These are phyloP conservation scores for Escarpia spicata DNA, from an alignment of 2,888 invertebrate genomes.

Conservation along the genomic window DNA sequence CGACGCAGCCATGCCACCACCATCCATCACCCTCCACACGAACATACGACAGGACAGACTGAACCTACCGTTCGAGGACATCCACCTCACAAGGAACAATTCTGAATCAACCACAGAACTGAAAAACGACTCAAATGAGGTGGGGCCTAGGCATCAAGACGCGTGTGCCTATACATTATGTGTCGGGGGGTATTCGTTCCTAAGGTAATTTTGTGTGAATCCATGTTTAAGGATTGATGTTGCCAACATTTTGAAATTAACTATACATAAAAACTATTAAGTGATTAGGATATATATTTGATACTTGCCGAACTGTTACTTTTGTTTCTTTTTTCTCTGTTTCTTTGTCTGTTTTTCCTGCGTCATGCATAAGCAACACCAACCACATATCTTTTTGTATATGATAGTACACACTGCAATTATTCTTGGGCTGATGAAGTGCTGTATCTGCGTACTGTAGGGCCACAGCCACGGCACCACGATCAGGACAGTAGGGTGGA, in stretches of 20 bases:
- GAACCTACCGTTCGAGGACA: background rate
- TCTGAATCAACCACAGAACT: background rate
- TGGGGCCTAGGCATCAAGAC: background rate
- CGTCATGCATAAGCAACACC: background rate
- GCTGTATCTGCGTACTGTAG: no score
- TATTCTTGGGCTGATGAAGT: background rate
- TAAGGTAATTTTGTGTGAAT: background rate
- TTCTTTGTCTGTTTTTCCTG: no score
- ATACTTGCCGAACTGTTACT: no score
- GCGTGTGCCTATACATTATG: background rate
- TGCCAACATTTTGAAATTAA: background rate
- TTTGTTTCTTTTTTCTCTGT: no score
- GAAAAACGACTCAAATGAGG: background rate
- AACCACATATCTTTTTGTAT: no score
- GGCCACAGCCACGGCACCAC: background rate
- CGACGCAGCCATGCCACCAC: background rate
- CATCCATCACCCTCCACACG: conserved; percentile 14
- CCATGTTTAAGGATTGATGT: background rate
- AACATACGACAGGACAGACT: conserved; percentile 14
- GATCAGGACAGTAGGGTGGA: conserved; percentile 70
- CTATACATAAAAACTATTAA: background rate
- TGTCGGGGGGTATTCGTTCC: background rate
- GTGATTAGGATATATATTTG: background rate
- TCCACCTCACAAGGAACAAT: background rate
- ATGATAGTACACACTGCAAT: background rate